Conservation (phyloP, 2,888 invertebrate species). For the Drosophila prolongata region DNA sequence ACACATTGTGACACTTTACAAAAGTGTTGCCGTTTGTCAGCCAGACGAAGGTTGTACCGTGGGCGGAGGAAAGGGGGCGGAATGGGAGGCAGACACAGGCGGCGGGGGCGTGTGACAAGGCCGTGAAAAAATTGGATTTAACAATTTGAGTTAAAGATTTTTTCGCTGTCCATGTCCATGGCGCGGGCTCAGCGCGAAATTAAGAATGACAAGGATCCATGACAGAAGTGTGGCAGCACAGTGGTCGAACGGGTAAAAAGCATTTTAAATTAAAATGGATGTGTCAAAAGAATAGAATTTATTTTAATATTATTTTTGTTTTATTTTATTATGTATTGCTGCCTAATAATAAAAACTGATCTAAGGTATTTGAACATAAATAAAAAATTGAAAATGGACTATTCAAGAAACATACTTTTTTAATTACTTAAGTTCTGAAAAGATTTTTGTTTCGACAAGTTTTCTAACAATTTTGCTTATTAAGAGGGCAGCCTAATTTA, state of each 20-base stretch:
- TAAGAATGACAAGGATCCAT: slow-evolving; percentile 70
- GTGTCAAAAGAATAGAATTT: too few relatives aligned
- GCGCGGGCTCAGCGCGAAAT: slow-evolving; percentile 47
- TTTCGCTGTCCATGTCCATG: slow-evolving; percentile 44
- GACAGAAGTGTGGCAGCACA: slow-evolving; percentile 42
- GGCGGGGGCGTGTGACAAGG: slow-evolving; percentile 8
- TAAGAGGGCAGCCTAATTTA: too few relatives aligned
- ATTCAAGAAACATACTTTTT: too few relatives aligned
- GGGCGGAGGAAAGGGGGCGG: background rate
- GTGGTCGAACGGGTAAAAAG: slow-evolving; percentile 15
- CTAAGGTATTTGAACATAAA: too few relatives aligned
- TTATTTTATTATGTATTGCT: too few relatives aligned
- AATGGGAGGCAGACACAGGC: background rate
- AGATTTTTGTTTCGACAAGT: too few relatives aligned
- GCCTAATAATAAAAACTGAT: too few relatives aligned
- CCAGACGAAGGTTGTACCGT: slow-evolving; percentile 21
- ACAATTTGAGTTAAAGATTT: slow-evolving; percentile 68
- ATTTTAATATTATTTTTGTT: too few relatives aligned
- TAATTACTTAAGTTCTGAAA: too few relatives aligned
- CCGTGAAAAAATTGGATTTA: slow-evolving; percentile 64
- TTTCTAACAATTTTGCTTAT: too few relatives aligned
- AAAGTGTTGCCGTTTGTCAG: slow-evolving; percentile 72
- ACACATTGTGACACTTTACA: slow-evolving; percentile 65
- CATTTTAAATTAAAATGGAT: too few relatives aligned
- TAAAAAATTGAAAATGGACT: too few relatives aligned